Evolutionary conservation across 1,140 invertebrate genomes (phyloP).

Genomic region (Triops longicaudatus): DNA sequence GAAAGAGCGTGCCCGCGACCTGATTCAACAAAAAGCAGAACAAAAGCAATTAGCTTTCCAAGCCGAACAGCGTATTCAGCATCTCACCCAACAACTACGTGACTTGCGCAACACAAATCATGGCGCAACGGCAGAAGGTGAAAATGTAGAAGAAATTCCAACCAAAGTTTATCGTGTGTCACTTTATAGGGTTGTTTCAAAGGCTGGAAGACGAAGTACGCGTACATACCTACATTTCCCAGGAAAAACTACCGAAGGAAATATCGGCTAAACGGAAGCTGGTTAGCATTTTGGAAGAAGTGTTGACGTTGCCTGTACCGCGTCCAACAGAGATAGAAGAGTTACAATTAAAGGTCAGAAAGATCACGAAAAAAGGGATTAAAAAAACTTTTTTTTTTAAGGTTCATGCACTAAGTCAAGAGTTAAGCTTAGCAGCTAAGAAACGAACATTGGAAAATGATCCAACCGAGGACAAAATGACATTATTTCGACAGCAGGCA

Average conservation of each 20-base stretch:
- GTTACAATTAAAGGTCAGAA: conserved; percentile 51
- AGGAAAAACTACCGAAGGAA: conserved; percentile 70
- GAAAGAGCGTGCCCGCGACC: conserved; percentile 56
- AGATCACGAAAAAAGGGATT: not conserved
- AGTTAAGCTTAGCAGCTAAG: conserved; percentile 45
- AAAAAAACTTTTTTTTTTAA: not conserved
- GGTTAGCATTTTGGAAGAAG: conserved; percentile 56
- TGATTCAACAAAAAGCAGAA: conserved; percentile 52
- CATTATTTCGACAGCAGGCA: conserved; percentile 74
- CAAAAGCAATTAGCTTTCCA: conserved; percentile 46
- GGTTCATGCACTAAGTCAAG: conserved; percentile 36
- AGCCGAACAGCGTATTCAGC: conserved; percentile 46
- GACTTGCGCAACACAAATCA: conserved; percentile 46
- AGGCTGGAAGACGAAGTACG: conserved; percentile 67
- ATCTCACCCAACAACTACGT: conserved; percentile 49
- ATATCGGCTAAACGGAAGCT: conserved; percentile 51
- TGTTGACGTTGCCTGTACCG: conserved; percentile 56
- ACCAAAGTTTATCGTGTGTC: conserved; percentile 18
- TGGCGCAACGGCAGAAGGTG: conserved; percentile 49
- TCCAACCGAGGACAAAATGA: conserved; percentile 60
- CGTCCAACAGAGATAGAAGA: conserved; percentile 56
- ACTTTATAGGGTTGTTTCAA: conserved; percentile 45
- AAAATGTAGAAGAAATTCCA: conserved; percentile 26
- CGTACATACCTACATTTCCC: conserved; percentile 62
- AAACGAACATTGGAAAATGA: conserved; percentile 43